Evolutionary conservation across 2,797 vertebrate species (phyloP).

Genomic region (Geotria australis): DNA sequence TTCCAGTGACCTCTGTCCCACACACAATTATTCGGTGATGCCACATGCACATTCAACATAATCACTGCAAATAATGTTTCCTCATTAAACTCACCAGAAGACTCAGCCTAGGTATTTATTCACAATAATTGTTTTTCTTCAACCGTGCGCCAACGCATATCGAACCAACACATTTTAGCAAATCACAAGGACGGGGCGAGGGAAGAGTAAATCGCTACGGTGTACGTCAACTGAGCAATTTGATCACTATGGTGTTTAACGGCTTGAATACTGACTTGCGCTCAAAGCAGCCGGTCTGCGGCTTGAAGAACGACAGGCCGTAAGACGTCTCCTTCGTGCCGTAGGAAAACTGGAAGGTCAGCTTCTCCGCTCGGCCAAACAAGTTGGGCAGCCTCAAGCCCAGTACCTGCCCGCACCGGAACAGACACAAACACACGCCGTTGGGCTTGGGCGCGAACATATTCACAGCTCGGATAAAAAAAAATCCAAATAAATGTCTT

Average conservation of each 20-base stretch:
- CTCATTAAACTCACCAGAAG: too few species aligned
- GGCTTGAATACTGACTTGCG: constrained; percentile 32
- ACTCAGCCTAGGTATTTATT: too few species aligned
- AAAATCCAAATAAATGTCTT: too few species aligned
- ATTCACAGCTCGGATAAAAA: too few species aligned
- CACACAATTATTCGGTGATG: too few species aligned
- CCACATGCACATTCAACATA: too few species aligned
- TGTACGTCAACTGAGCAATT: too few species aligned
- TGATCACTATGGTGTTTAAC: too few species aligned
- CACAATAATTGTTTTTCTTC: neutral
- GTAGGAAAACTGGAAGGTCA: constrained; percentile 94
- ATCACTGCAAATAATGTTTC: too few species aligned
- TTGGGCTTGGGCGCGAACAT: neutral
- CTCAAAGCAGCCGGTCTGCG: constrained; percentile 52
- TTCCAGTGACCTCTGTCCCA: too few species aligned
- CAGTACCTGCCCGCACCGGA: constrained; percentile 22
- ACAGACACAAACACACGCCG: neutral
- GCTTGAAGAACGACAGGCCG: constrained; percentile 75
- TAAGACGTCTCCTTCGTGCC: constrained; percentile 91
- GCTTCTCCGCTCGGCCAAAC: constrained; percentile 62
- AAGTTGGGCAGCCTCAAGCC: constrained; percentile 70
- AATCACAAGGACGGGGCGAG: too few species aligned
- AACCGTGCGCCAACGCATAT: constrained; percentile 1
- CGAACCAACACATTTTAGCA: neutral
- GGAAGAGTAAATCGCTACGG: too few species aligned